Base-by-base conservation (phyloP, 2,797 vertebrate species). In the Holocentrus rufus region DNA sequence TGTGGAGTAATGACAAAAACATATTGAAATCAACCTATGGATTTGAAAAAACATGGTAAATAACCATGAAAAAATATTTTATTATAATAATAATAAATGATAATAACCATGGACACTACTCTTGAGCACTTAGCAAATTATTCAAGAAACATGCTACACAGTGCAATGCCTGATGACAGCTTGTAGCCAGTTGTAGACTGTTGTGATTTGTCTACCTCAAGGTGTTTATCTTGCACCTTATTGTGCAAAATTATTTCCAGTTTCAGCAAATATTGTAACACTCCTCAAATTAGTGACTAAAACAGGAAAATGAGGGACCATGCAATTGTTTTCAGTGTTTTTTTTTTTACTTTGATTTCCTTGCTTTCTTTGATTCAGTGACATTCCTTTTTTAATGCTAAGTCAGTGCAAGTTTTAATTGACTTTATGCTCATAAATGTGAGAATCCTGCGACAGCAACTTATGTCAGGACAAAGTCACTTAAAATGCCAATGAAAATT, bases 131-230 rank as follows among this genome's bases (percentile, higher is more conserved):
- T 42, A 42, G 2, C 7, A 39, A 39, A 7, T 39, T 39, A 39
- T 2, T 13, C 8, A 39, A 39, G 9, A 13, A 39, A 39, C 10
- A 14, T 11, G 39, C 39, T 42, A 42, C 13, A 57, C 30, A 15
- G 9, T 4, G 20, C 13, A 69, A 44, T 6, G 62, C 47, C 14
- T 15, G 17, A 27, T 61, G 47, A 64, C 57, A 74, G 67, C 72
- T 79, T 50, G 46, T 55, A 66, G 59, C 54, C 59, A 57, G 34
- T 39, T 22, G 68, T 74, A 68, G 53, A 79, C 69, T 4, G 58
- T 78, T 64, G 75, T 49, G 7, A 25, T 76, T 54, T 1, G 66
- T 88, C 72, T 85, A 77, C 85, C 72, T 87, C 65, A 17, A 65
- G n/a, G 59, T 70, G 42, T 20, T 67, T 59, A 30, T 54, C 44